Conservation (phyloP, 2,888 invertebrate species). For the Coecobrya sp. region DNA sequence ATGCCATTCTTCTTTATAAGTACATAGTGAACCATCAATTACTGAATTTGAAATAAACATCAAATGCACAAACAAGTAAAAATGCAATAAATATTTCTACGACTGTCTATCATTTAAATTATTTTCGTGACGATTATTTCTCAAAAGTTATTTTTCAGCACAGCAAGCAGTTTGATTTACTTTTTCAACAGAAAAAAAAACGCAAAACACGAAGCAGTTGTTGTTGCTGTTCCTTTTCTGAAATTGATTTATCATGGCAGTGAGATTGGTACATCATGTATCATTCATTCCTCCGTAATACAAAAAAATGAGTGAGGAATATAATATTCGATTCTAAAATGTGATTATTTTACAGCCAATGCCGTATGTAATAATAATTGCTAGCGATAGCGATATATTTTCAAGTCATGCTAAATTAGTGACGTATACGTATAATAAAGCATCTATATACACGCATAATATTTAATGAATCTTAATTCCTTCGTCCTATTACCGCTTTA, state of each 20-base stretch:
- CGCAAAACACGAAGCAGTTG: neutral
- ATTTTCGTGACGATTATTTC: slow-evolving; percentile 35
- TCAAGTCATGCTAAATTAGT: slow-evolving; percentile 36
- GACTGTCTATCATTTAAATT: slow-evolving; percentile 28
- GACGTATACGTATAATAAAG: neutral
- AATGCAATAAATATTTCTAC: slow-evolving; percentile 20
- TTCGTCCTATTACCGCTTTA: slow-evolving; percentile 22
- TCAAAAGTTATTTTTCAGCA: neutral
- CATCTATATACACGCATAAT: neutral
- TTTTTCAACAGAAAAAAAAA: neutral
- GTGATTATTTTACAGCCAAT: neutral
- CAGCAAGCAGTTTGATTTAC: slow-evolving; percentile 27
- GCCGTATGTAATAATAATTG: slow-evolving; percentile 22
- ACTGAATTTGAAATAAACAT: neutral
- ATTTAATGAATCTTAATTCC: slow-evolving; percentile 43
- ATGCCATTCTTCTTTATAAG: neutral
- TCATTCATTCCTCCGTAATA: neutral
- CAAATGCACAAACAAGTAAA: neutral
- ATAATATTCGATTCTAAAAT: slow-evolving; percentile 4
- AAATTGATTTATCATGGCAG: slow-evolving; percentile 26
- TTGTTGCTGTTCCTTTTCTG: neutral
- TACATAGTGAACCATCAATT: slow-evolving; percentile 13
- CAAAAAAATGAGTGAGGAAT: neutral
- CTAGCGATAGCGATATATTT: slow-evolving; percentile 20
- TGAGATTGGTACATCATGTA: neutral